phyloP scores from a whole-genome alignment of 2,797 vertebrate genomes.

The Argyrosomus regius region DNA sequence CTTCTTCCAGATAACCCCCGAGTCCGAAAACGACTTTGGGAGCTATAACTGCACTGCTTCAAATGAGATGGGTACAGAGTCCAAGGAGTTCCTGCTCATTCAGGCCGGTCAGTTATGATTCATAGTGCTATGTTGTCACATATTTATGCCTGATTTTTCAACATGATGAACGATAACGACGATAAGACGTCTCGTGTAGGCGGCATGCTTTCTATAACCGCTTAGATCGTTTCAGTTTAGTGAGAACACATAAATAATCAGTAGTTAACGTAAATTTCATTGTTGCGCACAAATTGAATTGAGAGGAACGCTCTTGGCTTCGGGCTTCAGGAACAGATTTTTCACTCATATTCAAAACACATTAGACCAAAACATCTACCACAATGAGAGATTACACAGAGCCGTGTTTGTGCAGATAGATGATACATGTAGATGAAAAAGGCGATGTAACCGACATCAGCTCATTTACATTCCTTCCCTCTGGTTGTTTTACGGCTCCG shows the following conservation, averaged over 20 bases:
- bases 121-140: background rate
- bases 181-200: background rate
- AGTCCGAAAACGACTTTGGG: conserved; percentile 97
- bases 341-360: conserved; percentile 37
- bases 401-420: conserved; percentile 43
- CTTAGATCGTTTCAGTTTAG: background rate
- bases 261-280: background rate
- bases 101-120: conserved; percentile 91
- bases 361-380: conserved; percentile 32
- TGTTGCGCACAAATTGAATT: conserved; percentile 8
- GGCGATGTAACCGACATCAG: conserved; percentile 12
- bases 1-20: conserved; percentile 90
- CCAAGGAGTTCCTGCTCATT: conserved; percentile 97
- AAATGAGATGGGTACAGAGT: conserved; percentile 96
- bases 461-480: conserved; percentile 41
- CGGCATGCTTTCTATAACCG: background rate
- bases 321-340: conserved; percentile 20
- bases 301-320: background rate
- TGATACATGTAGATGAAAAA: conserved; percentile 50
- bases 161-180: background rate
- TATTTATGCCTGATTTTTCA: background rate
- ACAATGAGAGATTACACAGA: conserved; percentile 25
- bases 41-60: conserved; percentile 98
- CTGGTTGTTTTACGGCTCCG: conserved; percentile 34
- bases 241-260: background rate